Evolutionary conservation across 2,113 vertebrate species (phyloP).

Genomic region (Forbesichthys agassizii): DNA sequence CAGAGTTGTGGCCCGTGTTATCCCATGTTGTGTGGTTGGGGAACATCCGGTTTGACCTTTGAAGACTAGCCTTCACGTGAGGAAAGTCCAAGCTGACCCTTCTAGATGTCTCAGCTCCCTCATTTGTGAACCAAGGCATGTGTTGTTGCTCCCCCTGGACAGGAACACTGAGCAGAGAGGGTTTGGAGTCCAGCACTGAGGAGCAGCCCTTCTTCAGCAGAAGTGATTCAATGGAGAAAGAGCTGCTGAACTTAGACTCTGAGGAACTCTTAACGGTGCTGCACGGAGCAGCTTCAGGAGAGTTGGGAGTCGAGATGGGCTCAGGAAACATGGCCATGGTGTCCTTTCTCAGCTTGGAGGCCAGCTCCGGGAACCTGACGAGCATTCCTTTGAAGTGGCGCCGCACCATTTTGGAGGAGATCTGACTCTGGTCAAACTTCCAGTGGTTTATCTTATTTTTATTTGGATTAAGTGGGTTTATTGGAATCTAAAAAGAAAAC

Average conservation of each 20-base stretch:
- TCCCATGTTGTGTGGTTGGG: slow-evolving; percentile 36
- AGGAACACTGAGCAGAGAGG: slow-evolving; percentile 15
- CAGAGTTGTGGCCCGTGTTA: slow-evolving; percentile 28
- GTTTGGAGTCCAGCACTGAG: not conserved
- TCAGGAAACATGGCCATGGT: not conserved
- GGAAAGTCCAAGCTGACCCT: slow-evolving; percentile 29
- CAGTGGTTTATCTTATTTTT: slow-evolving; percentile 67
- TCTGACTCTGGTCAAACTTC: slow-evolving; percentile 54
- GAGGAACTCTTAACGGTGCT: slow-evolving; percentile 3
- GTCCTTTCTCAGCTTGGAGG: slow-evolving; percentile 23
- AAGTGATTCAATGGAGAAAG: slow-evolving; percentile 74
- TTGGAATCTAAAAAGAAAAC: slow-evolving; percentile 52
- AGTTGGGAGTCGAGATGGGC: not conserved
- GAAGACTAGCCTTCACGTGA: slow-evolving; percentile 10
- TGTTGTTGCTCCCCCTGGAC: slow-evolving; percentile 28
- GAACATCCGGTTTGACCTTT: slow-evolving; percentile 11
- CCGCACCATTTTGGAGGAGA: slow-evolving; percentile 63
- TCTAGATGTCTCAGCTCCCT: slow-evolving; percentile 5
- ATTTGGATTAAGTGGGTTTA: slow-evolving; percentile 36
- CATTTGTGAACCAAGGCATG: not conserved
- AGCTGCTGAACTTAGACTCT: slow-evolving; percentile 59
- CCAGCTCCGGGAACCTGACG: slow-evolving; percentile 57
- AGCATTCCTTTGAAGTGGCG: slow-evolving; percentile 67
- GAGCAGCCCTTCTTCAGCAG: slow-evolving; percentile 52
- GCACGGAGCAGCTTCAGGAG: slow-evolving; percentile 11